Conservation (phyloP, 2,888 invertebrate species). For the Cactoblastis cactorum region DNA sequence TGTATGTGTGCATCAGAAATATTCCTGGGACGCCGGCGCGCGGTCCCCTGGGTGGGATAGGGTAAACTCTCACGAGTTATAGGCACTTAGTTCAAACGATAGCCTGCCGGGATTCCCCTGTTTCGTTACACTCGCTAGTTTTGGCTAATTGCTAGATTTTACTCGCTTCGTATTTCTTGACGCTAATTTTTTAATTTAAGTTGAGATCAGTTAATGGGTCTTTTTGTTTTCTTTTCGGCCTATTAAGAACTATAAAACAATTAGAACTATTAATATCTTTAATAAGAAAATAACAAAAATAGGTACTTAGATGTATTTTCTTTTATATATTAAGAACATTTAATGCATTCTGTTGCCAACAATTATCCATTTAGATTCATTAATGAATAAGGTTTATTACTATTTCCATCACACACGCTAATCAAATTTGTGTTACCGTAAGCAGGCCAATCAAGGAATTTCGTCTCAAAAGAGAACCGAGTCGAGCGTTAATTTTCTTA, state of each 20-base stretch:
- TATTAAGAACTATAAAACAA: too few species aligned
- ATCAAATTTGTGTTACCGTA: constrained; percentile 52
- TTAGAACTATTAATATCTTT: too few species aligned
- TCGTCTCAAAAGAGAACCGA: constrained; percentile 54
- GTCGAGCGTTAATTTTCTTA: constrained; percentile 68
- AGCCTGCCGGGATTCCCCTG: constrained; percentile 53
- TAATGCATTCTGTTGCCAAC: too few species aligned
- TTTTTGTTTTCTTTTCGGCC: too few species aligned
- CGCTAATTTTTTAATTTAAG: too few species aligned
- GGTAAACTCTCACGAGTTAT: constrained; percentile 73
- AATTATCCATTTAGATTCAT: neutral
- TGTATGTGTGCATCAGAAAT: constrained; percentile 43
- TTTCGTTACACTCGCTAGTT: constrained; percentile 55
- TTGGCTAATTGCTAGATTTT: constrained; percentile 32
- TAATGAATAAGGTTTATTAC: constrained; percentile 7
- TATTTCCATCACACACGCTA: constrained; percentile 39
- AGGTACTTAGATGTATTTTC: too few species aligned
- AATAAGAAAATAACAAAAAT: too few species aligned
- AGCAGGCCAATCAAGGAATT: constrained; percentile 63
- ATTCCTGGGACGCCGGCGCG: constrained; percentile 54
- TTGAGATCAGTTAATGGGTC: too few species aligned
- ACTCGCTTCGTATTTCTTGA: too few species aligned
- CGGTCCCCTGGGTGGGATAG: constrained; percentile 57
- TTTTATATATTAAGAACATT: too few species aligned
- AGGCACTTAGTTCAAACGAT: constrained; percentile 73